These are phyloP conservation scores for Linepithema humile DNA, from an alignment of 1,140 invertebrate genomes.

Conservation along the genomic window DNA sequence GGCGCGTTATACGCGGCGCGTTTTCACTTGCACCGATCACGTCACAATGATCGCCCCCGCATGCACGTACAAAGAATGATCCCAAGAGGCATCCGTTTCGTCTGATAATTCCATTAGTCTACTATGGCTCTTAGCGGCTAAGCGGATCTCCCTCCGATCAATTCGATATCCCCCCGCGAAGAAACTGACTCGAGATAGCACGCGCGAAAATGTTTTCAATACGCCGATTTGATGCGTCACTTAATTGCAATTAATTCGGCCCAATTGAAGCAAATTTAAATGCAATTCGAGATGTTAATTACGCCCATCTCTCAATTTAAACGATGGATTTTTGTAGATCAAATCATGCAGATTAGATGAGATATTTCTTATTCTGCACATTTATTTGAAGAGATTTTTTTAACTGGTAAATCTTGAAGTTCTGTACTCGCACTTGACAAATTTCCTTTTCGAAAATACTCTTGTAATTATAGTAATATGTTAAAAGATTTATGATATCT, in stretches of 20 bases:
- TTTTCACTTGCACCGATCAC: slow-evolving; percentile 60
- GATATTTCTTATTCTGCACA: background rate
- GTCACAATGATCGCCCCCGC: slow-evolving; percentile 33
- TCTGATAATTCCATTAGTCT: slow-evolving; percentile 77
- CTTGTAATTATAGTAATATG: too few relatives aligned
- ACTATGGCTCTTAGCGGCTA: slow-evolving; percentile 47
- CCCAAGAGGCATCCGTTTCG: slow-evolving; percentile 48
- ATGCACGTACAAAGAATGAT: slow-evolving; percentile 56
- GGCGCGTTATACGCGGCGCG: slow-evolving; percentile 54
- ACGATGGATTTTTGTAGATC: background rate
- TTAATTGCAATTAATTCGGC: slow-evolving; percentile 1
- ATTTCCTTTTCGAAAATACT: background rate
- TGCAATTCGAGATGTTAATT: background rate
- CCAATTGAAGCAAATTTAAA: background rate
- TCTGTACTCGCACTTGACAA: background rate
- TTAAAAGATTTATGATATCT: background rate
- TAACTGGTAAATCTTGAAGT: background rate
- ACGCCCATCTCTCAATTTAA: background rate
- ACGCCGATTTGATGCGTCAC: slow-evolving; percentile 22
- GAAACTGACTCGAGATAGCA: slow-evolving; percentile 16
- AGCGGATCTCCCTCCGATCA: slow-evolving; percentile 17
- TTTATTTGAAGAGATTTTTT: background rate
- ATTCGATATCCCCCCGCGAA: slow-evolving; percentile 53
- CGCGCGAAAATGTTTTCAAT: background rate
- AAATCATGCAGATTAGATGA: background rate